Evolutionary conservation across 2,113 vertebrate genomes (phyloP).

Genomic region (Mastomys natalensis): DNA sequence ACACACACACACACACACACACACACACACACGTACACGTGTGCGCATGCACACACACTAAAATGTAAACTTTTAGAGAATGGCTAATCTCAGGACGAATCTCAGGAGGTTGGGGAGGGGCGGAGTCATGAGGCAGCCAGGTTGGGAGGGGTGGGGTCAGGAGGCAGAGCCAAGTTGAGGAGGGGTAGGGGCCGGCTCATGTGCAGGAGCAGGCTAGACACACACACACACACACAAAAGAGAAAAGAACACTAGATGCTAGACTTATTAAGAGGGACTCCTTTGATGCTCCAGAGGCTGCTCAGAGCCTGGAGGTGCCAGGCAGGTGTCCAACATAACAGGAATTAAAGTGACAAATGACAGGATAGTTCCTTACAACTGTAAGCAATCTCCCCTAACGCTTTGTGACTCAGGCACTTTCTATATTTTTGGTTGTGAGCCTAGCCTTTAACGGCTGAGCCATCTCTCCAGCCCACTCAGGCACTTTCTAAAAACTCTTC

Average conservation of each 20-base stretch:
- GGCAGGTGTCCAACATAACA: not conserved
- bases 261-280: not conserved
- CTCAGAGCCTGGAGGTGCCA: not conserved
- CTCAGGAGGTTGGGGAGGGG: not conserved
- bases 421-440: too few relatives aligned
- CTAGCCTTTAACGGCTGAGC: too few relatives aligned
- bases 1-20: not conserved
- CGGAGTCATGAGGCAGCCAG: too few relatives aligned
- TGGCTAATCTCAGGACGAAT: not conserved
- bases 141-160: not conserved
- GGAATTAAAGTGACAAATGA: not conserved
- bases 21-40: not conserved
- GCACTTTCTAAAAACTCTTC: not conserved
- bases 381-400: not conserved
- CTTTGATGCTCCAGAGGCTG: not conserved
- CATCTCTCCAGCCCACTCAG: too few relatives aligned
- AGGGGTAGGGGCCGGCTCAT: not conserved
- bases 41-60: not conserved
- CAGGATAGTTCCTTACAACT: not conserved
- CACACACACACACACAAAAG: not conserved
- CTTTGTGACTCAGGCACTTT: not conserved
- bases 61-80: not conserved
- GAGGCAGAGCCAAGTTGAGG: too few relatives aligned
- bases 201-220: not conserved
- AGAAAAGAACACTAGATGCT: not conserved